A percentile compares a stretch with the other conserved stretches of the same genome.
phyloP scores from a whole-genome alignment of 2,113 vertebrate species.

The Turnix velox region DNA sequence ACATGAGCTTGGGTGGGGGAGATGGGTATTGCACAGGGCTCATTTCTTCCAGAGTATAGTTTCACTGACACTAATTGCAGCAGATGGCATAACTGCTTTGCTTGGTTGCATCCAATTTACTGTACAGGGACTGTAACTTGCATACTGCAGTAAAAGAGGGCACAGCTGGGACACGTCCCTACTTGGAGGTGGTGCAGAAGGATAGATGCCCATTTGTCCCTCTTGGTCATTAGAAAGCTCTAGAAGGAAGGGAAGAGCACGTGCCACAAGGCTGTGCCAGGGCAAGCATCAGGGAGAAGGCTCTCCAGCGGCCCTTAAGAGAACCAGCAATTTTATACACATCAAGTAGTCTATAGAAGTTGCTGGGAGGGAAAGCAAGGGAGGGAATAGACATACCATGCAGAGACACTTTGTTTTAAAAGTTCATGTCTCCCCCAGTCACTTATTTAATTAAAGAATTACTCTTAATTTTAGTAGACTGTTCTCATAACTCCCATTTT shows the following conservation, averaged over 20 bases:
- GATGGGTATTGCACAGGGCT: neutral
- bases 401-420: neutral
- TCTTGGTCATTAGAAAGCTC: neutral
- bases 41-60: neutral
- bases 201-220: neutral
- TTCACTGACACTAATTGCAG: neutral
- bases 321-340: neutral
- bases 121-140: neutral
- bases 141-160: neutral
- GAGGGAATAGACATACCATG: neutral
- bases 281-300: neutral
- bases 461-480: neutral
- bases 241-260: neutral
- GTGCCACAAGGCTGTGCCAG: neutral
- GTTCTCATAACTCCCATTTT: neutral
- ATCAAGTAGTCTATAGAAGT: neutral
- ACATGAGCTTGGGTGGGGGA: rapidly evolving
- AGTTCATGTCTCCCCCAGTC: neutral
- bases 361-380: neutral
- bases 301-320: neutral
- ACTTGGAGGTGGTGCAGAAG: neutral
- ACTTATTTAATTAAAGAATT: neutral
- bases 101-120: neutral
- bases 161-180: neutral
- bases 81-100: neutral